Conservation (phyloP, 2,113 vertebrate genomes). For the Lamprotornis superbus region DNA sequence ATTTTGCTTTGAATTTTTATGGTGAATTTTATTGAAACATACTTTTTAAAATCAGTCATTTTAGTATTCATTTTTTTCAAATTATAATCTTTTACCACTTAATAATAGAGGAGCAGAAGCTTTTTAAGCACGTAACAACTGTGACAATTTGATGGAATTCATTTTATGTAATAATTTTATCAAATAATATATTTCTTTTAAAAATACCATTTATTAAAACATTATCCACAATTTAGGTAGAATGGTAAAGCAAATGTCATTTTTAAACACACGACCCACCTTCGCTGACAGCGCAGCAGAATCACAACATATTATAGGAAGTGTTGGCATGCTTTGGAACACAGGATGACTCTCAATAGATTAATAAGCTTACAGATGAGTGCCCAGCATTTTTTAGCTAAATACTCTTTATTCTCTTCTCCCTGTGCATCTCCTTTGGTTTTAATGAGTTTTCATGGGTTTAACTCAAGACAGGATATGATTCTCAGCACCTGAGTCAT, state of each 20-base stretch:
- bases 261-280: constrained; percentile 51
- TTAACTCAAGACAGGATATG: not conserved
- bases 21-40: constrained; percentile 67
- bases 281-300: constrained; percentile 23
- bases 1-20: constrained; percentile 71
- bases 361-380: constrained; percentile 26
- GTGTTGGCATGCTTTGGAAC: constrained; percentile 54
- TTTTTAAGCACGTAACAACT: constrained; percentile 71
- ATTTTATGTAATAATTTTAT: constrained; percentile 75
- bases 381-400: not conserved
- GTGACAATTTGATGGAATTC: constrained; percentile 76
- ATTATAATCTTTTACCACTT: constrained; percentile 77
- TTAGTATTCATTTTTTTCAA: constrained; percentile 72
- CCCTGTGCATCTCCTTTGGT: not conserved
- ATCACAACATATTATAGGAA: constrained; percentile 49
- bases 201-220: constrained; percentile 73
- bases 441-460: not conserved
- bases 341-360: constrained; percentile 45
- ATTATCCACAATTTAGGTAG: constrained; percentile 61
- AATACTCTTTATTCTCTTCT: not conserved
- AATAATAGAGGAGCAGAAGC: constrained; percentile 72
- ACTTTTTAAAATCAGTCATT: constrained; percentile 64
- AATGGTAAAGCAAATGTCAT: constrained; percentile 72
- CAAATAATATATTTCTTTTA: constrained; percentile 74
- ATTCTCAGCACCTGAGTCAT: not conserved